Base-by-base conservation (phyloP, 1,140 invertebrate genomes). In the Phymastichus coffea region DNA sequence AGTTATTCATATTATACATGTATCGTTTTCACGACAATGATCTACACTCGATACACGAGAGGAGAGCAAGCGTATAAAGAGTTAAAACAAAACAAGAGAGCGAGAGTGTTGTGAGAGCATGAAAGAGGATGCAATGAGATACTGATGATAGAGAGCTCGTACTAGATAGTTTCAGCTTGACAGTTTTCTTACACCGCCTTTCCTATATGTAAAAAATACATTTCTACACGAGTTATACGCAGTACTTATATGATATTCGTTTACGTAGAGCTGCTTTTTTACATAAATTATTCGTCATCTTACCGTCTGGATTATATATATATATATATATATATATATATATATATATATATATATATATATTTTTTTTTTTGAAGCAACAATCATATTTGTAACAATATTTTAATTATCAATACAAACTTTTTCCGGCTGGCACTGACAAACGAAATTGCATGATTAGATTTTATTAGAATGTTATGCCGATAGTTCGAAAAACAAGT, bases 1-100 rank as follows among this genome's bases (percentile, higher is more conserved):
- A 77, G 70, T 69, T 70, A 73, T 73, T 69, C 70, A 52, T 59
- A 59, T 59, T 59, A 52, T 52, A 59, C 56, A 59, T 59, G 41
- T 60, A 60, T 60, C 43, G 25, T 54, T 46, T n/a, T 54, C 12
- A 60, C 40, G 47, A 41, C 51, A 54, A 38, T 60, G 35, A 60
- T 54, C 35, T 60, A 48, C 19, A 60, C 40, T 54, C 33, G 43
- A 48, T 60, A 53, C 49, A 53, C 19, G 19, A 35, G 33, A 25
- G 15, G 17, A 55, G 25, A 46, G 26, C n/a, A 10, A 52, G 22
- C 30, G 30, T 19, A 51, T n/a, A 47, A 15, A 17, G 22, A 26
- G 8, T 8, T 47, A 15, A 28, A 15, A 22, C n/a, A 30, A 28
- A 33, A 22, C 4, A 41, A 22, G 19, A 46, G 41, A 30, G 30